A percentile compares a stretch with the other conserved stretches of the same genome.
Evolutionary conservation across 2,113 vertebrate genomes (phyloP).

Genomic region (Glaucidium brasilianum): DNA sequence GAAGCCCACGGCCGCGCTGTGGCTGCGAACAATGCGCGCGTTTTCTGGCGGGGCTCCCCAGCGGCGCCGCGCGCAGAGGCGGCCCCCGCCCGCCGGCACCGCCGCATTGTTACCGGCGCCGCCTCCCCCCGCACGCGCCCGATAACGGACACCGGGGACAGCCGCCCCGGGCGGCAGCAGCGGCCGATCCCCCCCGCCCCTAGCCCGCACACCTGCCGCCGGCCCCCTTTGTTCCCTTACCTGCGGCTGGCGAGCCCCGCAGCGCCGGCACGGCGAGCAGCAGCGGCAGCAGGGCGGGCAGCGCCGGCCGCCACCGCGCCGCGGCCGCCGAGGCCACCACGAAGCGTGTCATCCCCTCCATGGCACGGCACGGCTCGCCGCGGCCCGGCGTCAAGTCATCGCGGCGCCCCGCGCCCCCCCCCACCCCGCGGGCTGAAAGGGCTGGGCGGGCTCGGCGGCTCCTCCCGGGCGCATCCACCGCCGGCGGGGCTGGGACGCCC

Average conservation of each 20-base stretch:
- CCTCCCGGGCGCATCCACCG: slow-evolving; percentile 22
- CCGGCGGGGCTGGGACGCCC: neutral
- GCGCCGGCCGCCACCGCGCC: slow-evolving; percentile 46
- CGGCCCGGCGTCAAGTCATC: slow-evolving; percentile 48
- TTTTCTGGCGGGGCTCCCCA: neutral
- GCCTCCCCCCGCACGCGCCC: neutral
- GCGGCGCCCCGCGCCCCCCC: neutral
- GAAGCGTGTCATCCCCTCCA: slow-evolving; percentile 68
- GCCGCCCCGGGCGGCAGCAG: neutral
- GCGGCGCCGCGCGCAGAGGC: neutral
- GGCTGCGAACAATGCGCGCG: neutral
- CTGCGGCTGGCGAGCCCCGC: slow-evolving; percentile 20
- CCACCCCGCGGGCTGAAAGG: neutral
- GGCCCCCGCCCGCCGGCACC: neutral
- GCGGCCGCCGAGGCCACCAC: slow-evolving; percentile 58
- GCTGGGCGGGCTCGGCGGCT: neutral
- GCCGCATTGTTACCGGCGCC: slow-evolving; percentile 4
- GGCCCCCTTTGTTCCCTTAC: slow-evolving; percentile 18
- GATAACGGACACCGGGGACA: neutral
- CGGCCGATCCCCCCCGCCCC: neutral
- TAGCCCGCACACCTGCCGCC: neutral
- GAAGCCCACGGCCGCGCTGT: neutral
- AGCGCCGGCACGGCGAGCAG: slow-evolving; percentile 46
- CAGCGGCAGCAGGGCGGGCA: slow-evolving; percentile 38
- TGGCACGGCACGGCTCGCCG: slow-evolving; percentile 24